A percentile compares a stretch with the other conserved stretches of the same genome.
phyloP scores from a whole-genome alignment of 2,113 vertebrate genomes.

The Cygnus atratus region DNA sequence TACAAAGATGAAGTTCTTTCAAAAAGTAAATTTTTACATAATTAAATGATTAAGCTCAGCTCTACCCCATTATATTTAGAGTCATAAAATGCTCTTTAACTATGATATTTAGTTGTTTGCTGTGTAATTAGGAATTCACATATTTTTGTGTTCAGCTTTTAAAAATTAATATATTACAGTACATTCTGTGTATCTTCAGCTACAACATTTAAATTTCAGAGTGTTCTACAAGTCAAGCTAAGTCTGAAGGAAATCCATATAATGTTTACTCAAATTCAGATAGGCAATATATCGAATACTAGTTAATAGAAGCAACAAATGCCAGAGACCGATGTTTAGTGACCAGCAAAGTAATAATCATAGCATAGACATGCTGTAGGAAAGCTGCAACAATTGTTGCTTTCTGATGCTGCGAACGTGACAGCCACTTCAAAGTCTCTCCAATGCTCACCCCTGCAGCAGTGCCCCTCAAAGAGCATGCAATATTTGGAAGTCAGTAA shows the following conservation, averaged over 20 bases:
- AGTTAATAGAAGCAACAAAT: neutral
- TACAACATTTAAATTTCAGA: neutral
- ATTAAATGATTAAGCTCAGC: neutral
- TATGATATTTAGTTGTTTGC: neutral
- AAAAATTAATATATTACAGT: neutral
- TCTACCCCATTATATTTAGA: neutral
- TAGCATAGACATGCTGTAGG: neutral
- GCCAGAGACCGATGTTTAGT: neutral
- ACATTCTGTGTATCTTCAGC: neutral
- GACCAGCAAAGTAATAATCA: neutral
- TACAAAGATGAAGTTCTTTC: neutral
- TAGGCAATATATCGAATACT: neutral
- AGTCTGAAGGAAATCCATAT: neutral
- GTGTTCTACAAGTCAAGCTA: neutral
- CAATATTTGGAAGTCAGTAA: neutral
- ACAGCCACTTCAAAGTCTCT: neutral
- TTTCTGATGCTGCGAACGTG: neutral
- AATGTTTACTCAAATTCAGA: neutral
- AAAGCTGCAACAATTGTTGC: neutral
- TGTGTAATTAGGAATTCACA: neutral
- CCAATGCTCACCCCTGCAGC: neutral
- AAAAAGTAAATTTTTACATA: neutral
- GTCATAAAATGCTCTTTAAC: neutral
- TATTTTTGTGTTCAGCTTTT: neutral
- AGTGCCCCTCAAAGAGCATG: neutral